phyloP scores from a whole-genome alignment of 2,797 vertebrate species.

The Rhinoraja longicauda region DNA sequence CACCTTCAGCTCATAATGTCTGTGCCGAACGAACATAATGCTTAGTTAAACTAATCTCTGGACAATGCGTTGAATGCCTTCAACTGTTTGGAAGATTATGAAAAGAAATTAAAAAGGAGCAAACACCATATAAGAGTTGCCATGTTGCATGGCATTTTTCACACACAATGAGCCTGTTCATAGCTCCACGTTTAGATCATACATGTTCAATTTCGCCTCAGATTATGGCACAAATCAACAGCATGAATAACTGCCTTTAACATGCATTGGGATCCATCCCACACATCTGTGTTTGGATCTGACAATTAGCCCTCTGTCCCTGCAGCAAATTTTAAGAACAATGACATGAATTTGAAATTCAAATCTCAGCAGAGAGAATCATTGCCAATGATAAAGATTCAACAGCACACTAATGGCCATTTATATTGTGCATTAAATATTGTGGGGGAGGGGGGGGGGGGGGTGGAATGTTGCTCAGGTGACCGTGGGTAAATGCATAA shows the following conservation, averaged over 20 bases:
- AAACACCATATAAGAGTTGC: background rate
- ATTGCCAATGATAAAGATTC: background rate
- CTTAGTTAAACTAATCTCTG: no score
- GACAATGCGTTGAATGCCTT: background rate
- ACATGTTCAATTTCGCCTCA: background rate
- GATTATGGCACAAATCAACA: background rate
- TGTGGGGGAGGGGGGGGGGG: background rate
- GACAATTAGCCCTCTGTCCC: background rate
- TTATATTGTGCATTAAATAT: background rate
- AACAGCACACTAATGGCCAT: background rate
- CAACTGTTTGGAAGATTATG: background rate
- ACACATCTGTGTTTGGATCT: background rate
- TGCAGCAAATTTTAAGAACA: background rate
- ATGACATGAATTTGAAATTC: background rate
- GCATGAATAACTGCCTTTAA: background rate
- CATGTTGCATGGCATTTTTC: background rate
- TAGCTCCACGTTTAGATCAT: background rate
- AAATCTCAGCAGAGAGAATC: background rate
- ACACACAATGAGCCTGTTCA: background rate
- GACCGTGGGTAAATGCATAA: no score
- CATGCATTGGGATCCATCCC: background rate
- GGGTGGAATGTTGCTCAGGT: no score
- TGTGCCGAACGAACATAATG: no score
- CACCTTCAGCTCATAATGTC: no score
- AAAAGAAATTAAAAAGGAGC: background rate